Conservation (phyloP, 2,888 invertebrate genomes). For the Pristionchus mayeri region DNA sequence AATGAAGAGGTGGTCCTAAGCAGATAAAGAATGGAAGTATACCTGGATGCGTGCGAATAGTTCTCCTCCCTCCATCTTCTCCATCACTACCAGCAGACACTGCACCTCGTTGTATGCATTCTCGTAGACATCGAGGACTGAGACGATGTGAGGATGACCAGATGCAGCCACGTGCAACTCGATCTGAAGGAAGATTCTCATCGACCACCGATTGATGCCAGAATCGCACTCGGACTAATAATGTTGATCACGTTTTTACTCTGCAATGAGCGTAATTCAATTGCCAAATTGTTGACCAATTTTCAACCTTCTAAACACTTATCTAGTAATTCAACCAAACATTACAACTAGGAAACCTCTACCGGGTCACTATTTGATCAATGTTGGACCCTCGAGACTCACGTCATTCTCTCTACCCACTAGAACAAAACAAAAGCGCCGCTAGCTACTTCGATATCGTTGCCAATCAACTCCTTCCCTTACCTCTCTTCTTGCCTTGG, state of each 20-base stretch:
- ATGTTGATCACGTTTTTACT: too few relatives aligned
- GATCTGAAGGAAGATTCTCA: conserved; percentile 82
- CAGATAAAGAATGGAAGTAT: neutral
- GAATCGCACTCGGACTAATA: too few relatives aligned
- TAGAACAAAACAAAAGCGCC: neutral
- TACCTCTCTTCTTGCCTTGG: conserved; percentile 90
- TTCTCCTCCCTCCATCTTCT: conserved; percentile 99
- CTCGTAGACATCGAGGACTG: conserved; percentile 93
- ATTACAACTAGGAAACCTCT: neutral
- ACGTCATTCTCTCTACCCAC: conserved; percentile 15
- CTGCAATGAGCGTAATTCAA: too few relatives aligned
- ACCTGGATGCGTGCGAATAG: conserved; percentile 93
- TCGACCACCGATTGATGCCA: too few relatives aligned
- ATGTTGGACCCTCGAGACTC: neutral
- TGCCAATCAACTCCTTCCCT: neutral
- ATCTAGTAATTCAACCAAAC: neutral
- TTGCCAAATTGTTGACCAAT: too few relatives aligned
- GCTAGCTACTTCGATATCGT: neutral
- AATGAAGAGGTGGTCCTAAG: neutral
- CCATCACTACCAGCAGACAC: conserved; percentile 98
- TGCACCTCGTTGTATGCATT: conserved; percentile 92
- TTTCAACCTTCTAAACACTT: neutral
- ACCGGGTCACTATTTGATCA: neutral
- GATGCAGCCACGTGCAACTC: conserved; percentile 95
- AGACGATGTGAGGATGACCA: conserved; percentile 92